phyloP scores from a whole-genome alignment of 2,113 vertebrate genomes.

The Microcebus jonahi region DNA sequence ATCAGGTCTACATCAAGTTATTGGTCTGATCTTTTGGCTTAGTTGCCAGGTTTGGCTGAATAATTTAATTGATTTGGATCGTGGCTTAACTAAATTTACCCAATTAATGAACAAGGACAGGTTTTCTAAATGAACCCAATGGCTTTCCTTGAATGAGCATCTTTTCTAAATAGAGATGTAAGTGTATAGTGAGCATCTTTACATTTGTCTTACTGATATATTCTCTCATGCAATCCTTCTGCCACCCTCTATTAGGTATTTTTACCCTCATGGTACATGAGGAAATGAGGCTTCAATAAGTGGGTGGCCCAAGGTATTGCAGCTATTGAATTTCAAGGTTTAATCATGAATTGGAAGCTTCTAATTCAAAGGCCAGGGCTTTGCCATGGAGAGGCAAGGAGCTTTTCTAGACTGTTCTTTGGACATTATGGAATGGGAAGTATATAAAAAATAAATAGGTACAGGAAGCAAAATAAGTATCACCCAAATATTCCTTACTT shows the following conservation, averaged over 20 bases:
- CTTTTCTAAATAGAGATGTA: background rate
- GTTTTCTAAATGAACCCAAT: background rate
- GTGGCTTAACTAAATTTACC: background rate
- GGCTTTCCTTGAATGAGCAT: background rate
- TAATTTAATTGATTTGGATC: background rate
- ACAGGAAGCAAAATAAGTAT: background rate
- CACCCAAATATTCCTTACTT: background rate
- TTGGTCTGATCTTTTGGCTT: background rate
- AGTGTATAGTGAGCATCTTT: accelerated
- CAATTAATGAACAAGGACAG: background rate
- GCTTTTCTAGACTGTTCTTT: background rate
- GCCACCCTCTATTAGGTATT: accelerated
- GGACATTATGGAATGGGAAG: background rate
- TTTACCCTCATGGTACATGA: background rate
- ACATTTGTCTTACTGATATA: background rate
- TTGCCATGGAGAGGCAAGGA: accelerated
- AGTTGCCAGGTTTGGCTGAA: background rate
- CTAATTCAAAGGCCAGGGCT: background rate
- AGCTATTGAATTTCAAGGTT: background rate
- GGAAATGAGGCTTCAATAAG: background rate
- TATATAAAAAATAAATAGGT: background rate
- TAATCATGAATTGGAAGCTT: background rate
- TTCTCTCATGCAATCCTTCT: background rate
- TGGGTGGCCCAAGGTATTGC: accelerated
- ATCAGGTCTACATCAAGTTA: background rate